Percentiles rank a stretch among this genome's conserved stretches.
These are phyloP conservation scores for Loris lydekkerianus DNA, from an alignment of 2,797 vertebrate genomes.

Conservation along the genomic window DNA sequence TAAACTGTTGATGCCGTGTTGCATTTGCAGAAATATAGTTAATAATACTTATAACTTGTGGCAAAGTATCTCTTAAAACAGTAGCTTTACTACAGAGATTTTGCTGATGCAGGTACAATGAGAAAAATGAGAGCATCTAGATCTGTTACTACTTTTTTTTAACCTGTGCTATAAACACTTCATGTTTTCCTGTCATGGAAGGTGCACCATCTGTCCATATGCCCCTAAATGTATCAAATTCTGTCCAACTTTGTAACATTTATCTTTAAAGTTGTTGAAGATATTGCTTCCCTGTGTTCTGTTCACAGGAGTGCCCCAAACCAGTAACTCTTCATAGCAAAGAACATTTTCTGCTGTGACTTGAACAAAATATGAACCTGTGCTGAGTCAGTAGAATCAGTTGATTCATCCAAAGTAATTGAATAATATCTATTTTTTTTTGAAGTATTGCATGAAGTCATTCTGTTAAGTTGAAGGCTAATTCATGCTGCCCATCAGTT, in stretches of 20 bases:
- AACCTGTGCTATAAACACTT: neutral
- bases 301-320: neutral
- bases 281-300: neutral
- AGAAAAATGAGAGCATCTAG: neutral
- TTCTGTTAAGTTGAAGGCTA: neutral
- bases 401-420: neutral
- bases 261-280: neutral
- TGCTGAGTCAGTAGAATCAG: neutral
- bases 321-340: neutral
- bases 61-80: neutral
- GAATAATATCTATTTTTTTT: neutral
- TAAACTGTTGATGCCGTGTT: neutral
- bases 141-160: neutral
- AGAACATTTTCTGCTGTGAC: neutral
- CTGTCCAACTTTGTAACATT: neutral
- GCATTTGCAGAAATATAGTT: neutral
- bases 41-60: neutral
- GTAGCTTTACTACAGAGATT: neutral
- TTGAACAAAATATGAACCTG: neutral
- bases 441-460: neutral
- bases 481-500: neutral
- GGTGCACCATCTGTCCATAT: neutral
- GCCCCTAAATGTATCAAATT: neutral
- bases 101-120: neutral
- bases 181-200: neutral